Evolutionary conservation across 2,113 vertebrate species (phyloP), one percentile per base, ranked within the genome.

Genomic region (Pluvianellus socialis): DNA sequence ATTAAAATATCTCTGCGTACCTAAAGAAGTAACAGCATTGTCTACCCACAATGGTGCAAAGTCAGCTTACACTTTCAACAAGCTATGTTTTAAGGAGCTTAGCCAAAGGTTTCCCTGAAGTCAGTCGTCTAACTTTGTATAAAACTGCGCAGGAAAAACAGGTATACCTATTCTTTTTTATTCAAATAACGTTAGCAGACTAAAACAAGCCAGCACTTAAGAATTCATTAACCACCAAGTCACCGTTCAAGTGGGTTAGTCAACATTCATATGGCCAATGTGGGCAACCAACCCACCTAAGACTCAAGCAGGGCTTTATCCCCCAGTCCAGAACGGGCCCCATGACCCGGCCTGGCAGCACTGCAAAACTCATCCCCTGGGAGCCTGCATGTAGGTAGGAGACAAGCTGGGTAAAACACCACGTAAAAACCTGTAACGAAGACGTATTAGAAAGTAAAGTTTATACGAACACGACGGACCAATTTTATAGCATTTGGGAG

Each of bases 61-160:
- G 30, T 55, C 13, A 45, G 19, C 63, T 94, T 45, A 75, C 49
- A 9, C 33, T 89, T 94, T 20, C 62, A 96, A 59, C 52, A 71
- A 81, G 47, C 33, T 27, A 1, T 14, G 10, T 30, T 76, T 91
- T 68, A 59, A 75, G 18, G 44, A 40, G 59, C 32, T 84, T 67
- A 63, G 55, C 74, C 73, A 87, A 81, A 77, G 19, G 7, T 65
- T 91, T 90, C 70, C 49, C 58, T 82, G 24, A 77, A 94, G 66
- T 76, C 62, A 79, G 30, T 23, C 65, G 56, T 53, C 40, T 92
- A 33, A 62, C 66, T 65, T 73, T 2, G 4, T 42, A 68, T 42
- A 79, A 87, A 93, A 72, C 30, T 4, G 2, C 12, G 33, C 74
- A 87, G 81, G 80, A 95, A 93, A 90, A 95, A 75, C 96, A 90